Evolutionary conservation across 2,888 invertebrate species (phyloP), one percentile per base, ranked within the genome.

Genomic region (Orchesella flavescens): DNA sequence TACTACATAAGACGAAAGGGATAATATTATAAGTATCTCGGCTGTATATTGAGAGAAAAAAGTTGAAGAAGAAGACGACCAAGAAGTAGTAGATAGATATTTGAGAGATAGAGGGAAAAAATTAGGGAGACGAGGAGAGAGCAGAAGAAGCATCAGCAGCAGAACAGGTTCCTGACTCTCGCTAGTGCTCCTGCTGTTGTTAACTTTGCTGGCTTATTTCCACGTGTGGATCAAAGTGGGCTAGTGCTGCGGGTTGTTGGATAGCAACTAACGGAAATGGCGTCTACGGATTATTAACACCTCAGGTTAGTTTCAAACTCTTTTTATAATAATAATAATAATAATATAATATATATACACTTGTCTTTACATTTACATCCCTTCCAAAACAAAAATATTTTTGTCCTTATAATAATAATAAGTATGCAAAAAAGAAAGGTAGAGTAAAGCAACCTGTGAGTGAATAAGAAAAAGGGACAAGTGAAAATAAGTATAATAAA

Each of bases 151-250:
- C 17, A 79, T 63, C 72, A 73, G 65, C 24, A 15, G 73, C 44
- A 71, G 72, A 74, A 74, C n/a, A 79, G 73, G 68, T 68, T 46
- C 68, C 68, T 68, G 68, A 68, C 46, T 68, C 68, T 24, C n/a
- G n/a, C 63, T 63, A 5, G 63, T 63, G 23, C 24, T 63, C 17
- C 43, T 65, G 19, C 68, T 46, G 49, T 68, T 68, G 68, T 49
- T 55, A 55, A 34, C 19, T 71, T 80, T 76, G 69, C 82, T 85
- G 84, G 85, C 84, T 85, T 80, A 83, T 85, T 85, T 86, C 86
- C 86, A 86, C 86, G 86, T 86, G 86, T 86, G 85, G 82, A 61
- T 81, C 81, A 79, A 75, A 84, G 73, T 81, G 84, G 84, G 84
- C 84, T 84, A 85, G 86, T 84, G 81, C 81, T 84, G 81, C 81